Base-by-base conservation (phyloP, 2,888 invertebrate species). In the Teleogryllus oceanicus region DNA sequence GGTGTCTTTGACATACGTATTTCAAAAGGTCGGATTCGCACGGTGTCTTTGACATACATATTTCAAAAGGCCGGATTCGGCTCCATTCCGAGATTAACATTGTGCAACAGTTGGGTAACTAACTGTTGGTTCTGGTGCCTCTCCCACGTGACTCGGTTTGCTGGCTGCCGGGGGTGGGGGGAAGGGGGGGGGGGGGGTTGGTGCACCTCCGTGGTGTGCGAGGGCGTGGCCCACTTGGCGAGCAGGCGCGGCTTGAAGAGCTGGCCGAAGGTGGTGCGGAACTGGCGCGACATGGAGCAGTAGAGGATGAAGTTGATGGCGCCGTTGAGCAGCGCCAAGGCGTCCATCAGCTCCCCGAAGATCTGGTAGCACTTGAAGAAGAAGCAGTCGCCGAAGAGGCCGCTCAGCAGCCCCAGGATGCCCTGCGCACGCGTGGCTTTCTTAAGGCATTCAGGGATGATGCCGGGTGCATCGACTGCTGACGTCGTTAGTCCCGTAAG, bases 371-470 rank as follows among this genome's bases (percentile, higher is more conserved):
- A 85, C 51, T 84, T 83, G 78, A 82, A 82, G 80, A 86, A 85
- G 84, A 89, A 89, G 12, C 83, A 83, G 78, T 86, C 85, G 3
- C 91, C 90, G 77, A 92, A 86, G 79, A 94, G 87, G 0, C 92
- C 93, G 80, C 92, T 92, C 85, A 94, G 88, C 77, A 94, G 87
- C 2, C 94, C 94, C 77, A 94, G 87, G 51, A 92, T 90, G 13
- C 78, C 77, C n/a, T 62, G 37, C 37, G 8, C 8, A 37, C 37
- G 37, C 5, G 3, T 3, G 4, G 24, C 24, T 4, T 37, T 3
- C 2, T 37, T 37, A 83, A 94, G 89, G 79, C 94, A 91, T 0
- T 94, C 96, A 8, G 4, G 4, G 8, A 8, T 37, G 37, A 37
- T 37, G 4, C 5, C 5, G 37, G 37, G 37, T 0, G 37, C 37